Evolutionary conservation across 2,113 vertebrate genomes (phyloP).

Genomic region (Naja naja): DNA sequence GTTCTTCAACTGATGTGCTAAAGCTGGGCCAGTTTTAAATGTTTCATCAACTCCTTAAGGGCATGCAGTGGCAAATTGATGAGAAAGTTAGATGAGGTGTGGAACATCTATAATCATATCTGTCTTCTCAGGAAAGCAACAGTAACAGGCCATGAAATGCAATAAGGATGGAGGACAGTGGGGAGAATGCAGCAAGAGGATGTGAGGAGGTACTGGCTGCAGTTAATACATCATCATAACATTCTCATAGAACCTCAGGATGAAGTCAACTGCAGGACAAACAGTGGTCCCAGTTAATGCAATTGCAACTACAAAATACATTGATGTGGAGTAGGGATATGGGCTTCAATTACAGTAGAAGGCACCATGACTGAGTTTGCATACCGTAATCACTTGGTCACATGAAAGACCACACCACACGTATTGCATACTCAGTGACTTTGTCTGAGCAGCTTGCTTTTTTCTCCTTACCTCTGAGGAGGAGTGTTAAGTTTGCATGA

Average conservation of each 20-base stretch:
- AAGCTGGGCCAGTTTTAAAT: neutral
- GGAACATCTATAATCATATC: constrained; percentile 41
- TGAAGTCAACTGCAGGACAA: neutral
- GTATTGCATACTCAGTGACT: neutral
- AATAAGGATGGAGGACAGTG: constrained; percentile 19
- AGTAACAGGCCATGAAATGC: constrained; percentile 43
- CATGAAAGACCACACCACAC: neutral
- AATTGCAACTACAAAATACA: neutral
- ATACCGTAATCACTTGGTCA: neutral
- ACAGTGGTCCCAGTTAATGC: neutral
- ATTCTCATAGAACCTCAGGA: constrained; percentile 14
- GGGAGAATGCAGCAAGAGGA: constrained; percentile 8
- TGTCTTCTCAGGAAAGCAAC: constrained; percentile 45
- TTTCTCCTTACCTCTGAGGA: neutral
- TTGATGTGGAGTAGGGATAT: no score
- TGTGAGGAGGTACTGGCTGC: constrained; percentile 16
- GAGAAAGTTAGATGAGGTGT: constrained; percentile 50
- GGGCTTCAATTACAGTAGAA: constrained; percentile 2
- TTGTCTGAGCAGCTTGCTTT: neutral
- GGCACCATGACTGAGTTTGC: neutral
- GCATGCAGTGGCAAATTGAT: constrained; percentile 42
- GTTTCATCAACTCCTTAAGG: constrained; percentile 40
- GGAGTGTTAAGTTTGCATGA: no score
- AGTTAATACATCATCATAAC: constrained; percentile 16
- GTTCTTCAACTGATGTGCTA: accelerated